Base-by-base conservation (phyloP, 2,888 invertebrate species). In the Priocnemis perturbator region DNA sequence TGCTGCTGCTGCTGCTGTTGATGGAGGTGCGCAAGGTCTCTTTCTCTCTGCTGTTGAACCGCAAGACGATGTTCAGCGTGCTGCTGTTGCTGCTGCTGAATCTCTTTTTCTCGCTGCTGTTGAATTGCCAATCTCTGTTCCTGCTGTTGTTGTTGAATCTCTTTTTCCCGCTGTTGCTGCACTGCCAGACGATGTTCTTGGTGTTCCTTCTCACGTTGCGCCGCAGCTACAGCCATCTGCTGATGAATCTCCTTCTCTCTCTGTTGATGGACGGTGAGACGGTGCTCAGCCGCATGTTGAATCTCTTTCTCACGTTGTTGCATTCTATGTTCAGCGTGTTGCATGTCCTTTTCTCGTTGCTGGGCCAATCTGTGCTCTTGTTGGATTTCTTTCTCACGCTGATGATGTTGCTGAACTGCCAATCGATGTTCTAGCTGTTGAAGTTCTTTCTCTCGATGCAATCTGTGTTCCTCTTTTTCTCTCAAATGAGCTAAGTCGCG, bases 221-320 rank as follows among this genome's bases (percentile, higher is more conserved):
- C 82, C 1, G 76, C 79, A 0, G 81, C 82, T 0, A 78, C 84
- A 1, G 82, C 85, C 76, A 87, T 82, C 56, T 83, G 87, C 50
- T 89, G 86, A 60, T 89, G 87, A 55, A 89, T 87, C 64, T 91
- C 91, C 26, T 84, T 86, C 30, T 87, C 86, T 0, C 86, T 78
- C 26, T 87, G 86, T n/a, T 86, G 82, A 65, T 85, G 83, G 21
- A 79, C 79, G 5, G 82, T 76, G 26, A 83, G 74, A 17, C 79
- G 82, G 48, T 85, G 86, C 37, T 80, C 80, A 52, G 62, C 50
- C 7, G 11, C 79, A 48, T 82, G 83, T 44, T 84, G 83, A 26
- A 86, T 79, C 9, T 87, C 85, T 14, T 79, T 79, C 2, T 79
- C 78, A 4, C 84, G 83, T 53, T 86, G 86, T 20, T 85, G 86